Percentiles rank a stretch among this genome's conserved stretches.
Evolutionary conservation across 2,113 vertebrate genomes (phyloP).

Genomic region (Alethe castanea): DNA sequence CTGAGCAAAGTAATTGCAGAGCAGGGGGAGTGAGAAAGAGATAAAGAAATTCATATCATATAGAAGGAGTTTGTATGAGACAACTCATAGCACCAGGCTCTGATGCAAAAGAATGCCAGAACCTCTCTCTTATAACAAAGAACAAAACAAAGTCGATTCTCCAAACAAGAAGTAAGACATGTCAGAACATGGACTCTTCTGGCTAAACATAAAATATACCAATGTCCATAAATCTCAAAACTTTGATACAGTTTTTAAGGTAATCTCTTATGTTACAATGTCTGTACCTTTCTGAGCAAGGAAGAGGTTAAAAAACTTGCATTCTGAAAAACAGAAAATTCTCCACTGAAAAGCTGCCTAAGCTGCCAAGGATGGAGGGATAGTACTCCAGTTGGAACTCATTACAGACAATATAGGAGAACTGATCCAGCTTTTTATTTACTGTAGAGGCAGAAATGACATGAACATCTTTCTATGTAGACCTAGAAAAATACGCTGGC

Average conservation of each 20-base stretch:
- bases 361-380: constrained; percentile 36
- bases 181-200: not conserved
- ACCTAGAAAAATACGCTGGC: constrained; percentile 44
- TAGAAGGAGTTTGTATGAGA: not conserved
- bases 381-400: constrained; percentile 48
- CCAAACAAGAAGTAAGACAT: not conserved
- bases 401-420: constrained; percentile 35
- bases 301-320: constrained; percentile 42
- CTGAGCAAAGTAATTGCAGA: not conserved
- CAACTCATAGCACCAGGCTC: not conserved
- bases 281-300: not conserved
- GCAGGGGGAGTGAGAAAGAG: too few relatives aligned
- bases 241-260: not conserved
- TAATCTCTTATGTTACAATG: not conserved
- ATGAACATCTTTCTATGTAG: constrained; percentile 48
- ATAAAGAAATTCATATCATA: not conserved
- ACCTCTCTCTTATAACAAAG: not conserved
- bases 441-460: constrained; percentile 41
- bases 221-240: not conserved
- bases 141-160: not conserved
- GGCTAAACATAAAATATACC: not conserved
- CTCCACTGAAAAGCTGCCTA: constrained; percentile 10
- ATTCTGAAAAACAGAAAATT: not conserved
- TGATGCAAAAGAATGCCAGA: not conserved
- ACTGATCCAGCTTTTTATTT: constrained; percentile 60